These are phyloP conservation scores for Hemibagrus wyckioides DNA, from an alignment of 2,113 vertebrate genomes.

Conservation along the genomic window DNA sequence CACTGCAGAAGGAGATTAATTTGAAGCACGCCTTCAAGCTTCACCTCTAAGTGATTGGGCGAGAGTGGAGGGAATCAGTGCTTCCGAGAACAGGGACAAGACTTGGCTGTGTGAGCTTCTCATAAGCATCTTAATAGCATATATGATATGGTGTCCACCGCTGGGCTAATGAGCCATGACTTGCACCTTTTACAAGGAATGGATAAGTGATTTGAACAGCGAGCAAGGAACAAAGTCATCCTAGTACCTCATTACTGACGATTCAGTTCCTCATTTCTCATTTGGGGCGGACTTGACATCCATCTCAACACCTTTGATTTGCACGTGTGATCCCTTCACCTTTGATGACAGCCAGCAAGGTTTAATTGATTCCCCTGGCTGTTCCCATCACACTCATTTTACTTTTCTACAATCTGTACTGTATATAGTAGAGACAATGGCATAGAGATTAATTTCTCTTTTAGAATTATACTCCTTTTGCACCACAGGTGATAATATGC, in stretches of 20 bases:
- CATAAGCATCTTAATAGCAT: conserved; percentile 36
- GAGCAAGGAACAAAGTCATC: conserved; percentile 31
- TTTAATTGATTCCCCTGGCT: neutral
- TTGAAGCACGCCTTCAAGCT: neutral
- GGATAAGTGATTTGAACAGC: conserved; percentile 31
- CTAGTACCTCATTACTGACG: conserved; percentile 52
- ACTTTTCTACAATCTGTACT: neutral
- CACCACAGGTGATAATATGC: neutral
- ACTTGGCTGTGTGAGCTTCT: conserved; percentile 28
- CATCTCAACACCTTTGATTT: neutral
- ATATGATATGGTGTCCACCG: conserved; percentile 30
- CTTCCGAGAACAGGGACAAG: conserved; percentile 38
- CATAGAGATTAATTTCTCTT: neutral
- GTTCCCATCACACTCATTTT: neutral
- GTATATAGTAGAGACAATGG: neutral
- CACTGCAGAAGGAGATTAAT: conserved; percentile 16
- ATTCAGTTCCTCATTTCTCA: conserved; percentile 35
- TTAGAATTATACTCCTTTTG: neutral
- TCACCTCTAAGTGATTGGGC: conserved; percentile 34
- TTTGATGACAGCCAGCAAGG: neutral
- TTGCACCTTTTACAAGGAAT: conserved; percentile 46
- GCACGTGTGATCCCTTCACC: neutral
- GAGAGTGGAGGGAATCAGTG: neutral
- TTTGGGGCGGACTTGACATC: conserved; percentile 13
- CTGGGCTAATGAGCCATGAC: conserved; percentile 47